Evolutionary conservation across 2,888 invertebrate genomes (phyloP).

Genomic region (Aelia acuminata): DNA sequence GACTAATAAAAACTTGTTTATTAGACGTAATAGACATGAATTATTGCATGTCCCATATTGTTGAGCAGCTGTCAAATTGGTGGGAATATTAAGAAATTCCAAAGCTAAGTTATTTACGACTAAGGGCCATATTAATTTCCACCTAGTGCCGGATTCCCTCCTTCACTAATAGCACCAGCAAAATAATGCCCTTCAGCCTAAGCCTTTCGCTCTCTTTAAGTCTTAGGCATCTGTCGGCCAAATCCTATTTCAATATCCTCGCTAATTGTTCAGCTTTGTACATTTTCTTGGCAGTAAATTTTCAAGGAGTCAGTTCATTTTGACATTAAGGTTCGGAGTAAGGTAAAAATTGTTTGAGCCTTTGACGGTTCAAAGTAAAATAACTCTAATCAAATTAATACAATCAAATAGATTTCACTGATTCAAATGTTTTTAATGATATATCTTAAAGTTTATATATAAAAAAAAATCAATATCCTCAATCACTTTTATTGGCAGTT

Average conservation of each 20-base stretch:
- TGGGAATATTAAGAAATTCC: constrained; percentile 22
- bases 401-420: no score
- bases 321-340: no score
- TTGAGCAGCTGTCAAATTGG: background rate
- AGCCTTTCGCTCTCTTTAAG: background rate
- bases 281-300: background rate
- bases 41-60: background rate
- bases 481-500: no score
- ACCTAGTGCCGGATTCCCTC: constrained; percentile 38
- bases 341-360: no score
- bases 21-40: background rate
- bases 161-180: constrained; percentile 18
- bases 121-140: constrained; percentile 37
- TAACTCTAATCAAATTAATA: no score
- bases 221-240: background rate
- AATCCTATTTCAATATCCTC: background rate
- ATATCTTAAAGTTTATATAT: no score
- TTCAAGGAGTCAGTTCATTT: background rate
- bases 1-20: background rate
- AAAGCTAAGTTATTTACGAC: constrained; percentile 18
- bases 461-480: no score
- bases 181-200: constrained; percentile 9
- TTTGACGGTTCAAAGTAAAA: no score
- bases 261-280: constrained; percentile 5
- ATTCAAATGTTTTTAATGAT: no score